phyloP scores from a whole-genome alignment of 2,113 vertebrate genomes.

The Smithornis capensis region DNA sequence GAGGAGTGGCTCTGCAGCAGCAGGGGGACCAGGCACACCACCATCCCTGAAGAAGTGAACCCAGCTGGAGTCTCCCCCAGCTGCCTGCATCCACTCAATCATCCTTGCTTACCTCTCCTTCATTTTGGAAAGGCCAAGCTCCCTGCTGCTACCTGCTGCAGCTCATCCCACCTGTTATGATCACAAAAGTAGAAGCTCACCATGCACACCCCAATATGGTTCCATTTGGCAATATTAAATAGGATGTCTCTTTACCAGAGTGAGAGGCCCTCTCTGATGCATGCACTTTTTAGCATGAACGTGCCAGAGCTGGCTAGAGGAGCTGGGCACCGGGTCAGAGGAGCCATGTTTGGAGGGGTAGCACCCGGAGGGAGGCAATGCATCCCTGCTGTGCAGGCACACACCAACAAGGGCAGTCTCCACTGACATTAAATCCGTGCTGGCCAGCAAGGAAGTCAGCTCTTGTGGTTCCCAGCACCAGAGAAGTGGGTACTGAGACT shows the following conservation, averaged over 20 bases:
- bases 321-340: accelerated
- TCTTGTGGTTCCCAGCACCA: neutral
- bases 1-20: neutral
- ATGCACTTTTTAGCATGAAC: too few relatives aligned
- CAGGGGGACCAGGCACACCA: accelerated
- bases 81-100: accelerated
- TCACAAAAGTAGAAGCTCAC: neutral
- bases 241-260: too few relatives aligned
- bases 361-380: accelerated
- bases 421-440: accelerated
- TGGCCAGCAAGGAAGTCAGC: accelerated
- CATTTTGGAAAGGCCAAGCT: accelerated
- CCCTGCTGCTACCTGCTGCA: neutral
- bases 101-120: accelerated
- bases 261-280: accelerated
- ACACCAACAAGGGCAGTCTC: accelerated
- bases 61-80: accelerated
- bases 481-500: accelerated
- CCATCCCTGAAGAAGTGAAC: accelerated
- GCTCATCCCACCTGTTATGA: accelerated
- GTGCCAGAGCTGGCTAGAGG: neutral
- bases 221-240: accelerated
- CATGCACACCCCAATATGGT: accelerated
- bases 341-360: accelerated
- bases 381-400: accelerated